Conservation (phyloP, 2,888 invertebrate genomes). For the Crematogaster levior region DNA sequence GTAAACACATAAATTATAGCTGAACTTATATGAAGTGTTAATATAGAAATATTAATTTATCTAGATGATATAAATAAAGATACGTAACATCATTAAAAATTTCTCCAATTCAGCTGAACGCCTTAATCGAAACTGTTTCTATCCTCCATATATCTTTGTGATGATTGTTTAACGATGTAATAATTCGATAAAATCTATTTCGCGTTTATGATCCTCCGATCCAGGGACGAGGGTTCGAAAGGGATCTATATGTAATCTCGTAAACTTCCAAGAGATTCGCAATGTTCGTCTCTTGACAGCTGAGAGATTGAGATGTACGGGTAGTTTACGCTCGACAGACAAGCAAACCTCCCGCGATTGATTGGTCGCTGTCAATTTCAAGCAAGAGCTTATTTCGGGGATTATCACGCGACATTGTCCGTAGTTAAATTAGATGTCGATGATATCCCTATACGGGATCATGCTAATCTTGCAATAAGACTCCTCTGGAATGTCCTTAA, state of each 20-base stretch:
- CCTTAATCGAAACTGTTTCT: not conserved
- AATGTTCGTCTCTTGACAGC: not conserved
- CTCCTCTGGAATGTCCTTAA: not conserved
- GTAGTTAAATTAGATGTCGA: not conserved
- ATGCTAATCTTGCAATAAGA: slow-evolving; percentile 14
- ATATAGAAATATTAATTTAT: not conserved
- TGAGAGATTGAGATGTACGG: not conserved
- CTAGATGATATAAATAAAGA: no score
- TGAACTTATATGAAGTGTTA: not conserved
- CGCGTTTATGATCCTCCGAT: not conserved
- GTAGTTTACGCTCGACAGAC: slow-evolving; percentile 6
- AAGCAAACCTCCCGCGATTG: slow-evolving; percentile 6
- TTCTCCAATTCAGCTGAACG: not conserved
- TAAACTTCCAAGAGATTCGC: not conserved
- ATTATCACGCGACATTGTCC: not conserved
- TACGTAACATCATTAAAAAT: not conserved
- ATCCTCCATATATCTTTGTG: not conserved
- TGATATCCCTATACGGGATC: not conserved
- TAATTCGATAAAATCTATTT: slow-evolving; percentile 10
- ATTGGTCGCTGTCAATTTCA: not conserved
- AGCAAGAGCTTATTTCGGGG: not conserved
- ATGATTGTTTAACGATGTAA: not conserved
- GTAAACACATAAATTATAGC: not conserved
- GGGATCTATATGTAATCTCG: slow-evolving; percentile 14
- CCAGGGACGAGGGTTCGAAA: not conserved